A percentile compares a stretch with the other conserved stretches of the same genome.
Conservation (phyloP, 2,797 vertebrate species). For the Leptodactylus fallax region DNA sequence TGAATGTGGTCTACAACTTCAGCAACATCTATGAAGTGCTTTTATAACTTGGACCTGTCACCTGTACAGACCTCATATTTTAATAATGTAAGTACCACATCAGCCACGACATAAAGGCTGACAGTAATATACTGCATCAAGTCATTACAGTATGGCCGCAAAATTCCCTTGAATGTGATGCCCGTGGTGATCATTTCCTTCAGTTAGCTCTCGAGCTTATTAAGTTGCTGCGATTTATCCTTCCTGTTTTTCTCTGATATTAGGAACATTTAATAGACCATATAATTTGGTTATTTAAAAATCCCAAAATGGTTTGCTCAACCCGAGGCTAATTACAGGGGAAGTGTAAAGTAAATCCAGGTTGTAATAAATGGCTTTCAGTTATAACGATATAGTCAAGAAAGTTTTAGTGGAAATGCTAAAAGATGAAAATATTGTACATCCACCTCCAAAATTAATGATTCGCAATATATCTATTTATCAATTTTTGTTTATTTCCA, state of each 20-base stretch:
- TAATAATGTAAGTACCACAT: not conserved
- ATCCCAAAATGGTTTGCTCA: conserved; percentile 36
- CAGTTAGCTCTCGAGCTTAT: conserved; percentile 20
- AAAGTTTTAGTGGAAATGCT: not conserved
- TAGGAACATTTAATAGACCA: conserved; percentile 17
- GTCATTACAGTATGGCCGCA: not conserved
- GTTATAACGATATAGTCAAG: not conserved
- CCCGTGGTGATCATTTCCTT: not conserved
- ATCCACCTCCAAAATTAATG: not conserved
- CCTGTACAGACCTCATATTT: not conserved
- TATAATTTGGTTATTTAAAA: conserved; percentile 27
- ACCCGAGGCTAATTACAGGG: conserved; percentile 1
- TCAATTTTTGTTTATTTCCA: not conserved
- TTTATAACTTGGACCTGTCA: not conserved
- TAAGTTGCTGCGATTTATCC: conserved; percentile 9
- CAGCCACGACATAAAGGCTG: not conserved
- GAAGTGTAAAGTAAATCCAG: not conserved
- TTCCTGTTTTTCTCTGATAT: conserved; percentile 37
- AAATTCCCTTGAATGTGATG: not conserved
- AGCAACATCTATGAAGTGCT: not conserved
- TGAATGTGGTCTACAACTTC: not conserved
- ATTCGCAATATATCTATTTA: not conserved
- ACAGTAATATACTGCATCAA: conserved; percentile 2
- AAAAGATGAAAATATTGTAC: not conserved
- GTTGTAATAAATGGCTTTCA: conserved; percentile 5